phyloP scores from a whole-genome alignment of 2,888 invertebrate genomes.

The Eupithecia vulgata region DNA sequence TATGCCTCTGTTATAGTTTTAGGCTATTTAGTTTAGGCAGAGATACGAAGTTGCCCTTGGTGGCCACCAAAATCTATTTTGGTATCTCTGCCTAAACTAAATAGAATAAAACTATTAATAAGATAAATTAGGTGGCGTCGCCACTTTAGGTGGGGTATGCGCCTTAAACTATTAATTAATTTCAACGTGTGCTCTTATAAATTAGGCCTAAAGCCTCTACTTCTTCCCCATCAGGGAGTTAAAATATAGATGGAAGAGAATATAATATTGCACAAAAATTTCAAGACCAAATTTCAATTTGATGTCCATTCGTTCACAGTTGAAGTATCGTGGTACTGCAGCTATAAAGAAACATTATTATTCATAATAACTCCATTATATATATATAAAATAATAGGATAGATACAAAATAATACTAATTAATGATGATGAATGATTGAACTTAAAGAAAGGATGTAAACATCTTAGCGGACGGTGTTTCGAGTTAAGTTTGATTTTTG shows the following conservation, averaged over 20 bases:
- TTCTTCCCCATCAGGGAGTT: neutral
- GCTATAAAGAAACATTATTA: slow-evolving; percentile 58
- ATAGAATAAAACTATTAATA: too few relatives aligned
- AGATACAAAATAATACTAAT: neutral
- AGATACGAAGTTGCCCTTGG: too few relatives aligned
- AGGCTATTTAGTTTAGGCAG: too few relatives aligned
- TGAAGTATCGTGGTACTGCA: slow-evolving; percentile 75
- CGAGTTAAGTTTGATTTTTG: too few relatives aligned
- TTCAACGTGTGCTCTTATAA: neutral
- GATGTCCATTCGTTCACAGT: slow-evolving; percentile 55
- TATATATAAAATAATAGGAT: slow-evolving; percentile 5
- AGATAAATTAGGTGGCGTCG: too few relatives aligned
- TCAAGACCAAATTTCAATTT: neutral
- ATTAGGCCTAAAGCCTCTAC: neutral
- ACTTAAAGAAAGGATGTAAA: neutral
- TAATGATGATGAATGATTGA: neutral
- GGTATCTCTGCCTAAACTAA: too few relatives aligned
- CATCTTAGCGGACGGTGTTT: neutral
- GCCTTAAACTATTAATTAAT: too few relatives aligned
- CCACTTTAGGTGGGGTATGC: too few relatives aligned
- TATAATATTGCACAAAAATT: slow-evolving; percentile 26
- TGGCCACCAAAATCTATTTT: too few relatives aligned
- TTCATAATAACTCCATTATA: slow-evolving; percentile 15
- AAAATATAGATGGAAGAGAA: neutral
- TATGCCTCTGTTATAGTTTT: too few relatives aligned